Conservation (phyloP, 2,113 vertebrate species). For the Petrocephalus microphthalmus region DNA sequence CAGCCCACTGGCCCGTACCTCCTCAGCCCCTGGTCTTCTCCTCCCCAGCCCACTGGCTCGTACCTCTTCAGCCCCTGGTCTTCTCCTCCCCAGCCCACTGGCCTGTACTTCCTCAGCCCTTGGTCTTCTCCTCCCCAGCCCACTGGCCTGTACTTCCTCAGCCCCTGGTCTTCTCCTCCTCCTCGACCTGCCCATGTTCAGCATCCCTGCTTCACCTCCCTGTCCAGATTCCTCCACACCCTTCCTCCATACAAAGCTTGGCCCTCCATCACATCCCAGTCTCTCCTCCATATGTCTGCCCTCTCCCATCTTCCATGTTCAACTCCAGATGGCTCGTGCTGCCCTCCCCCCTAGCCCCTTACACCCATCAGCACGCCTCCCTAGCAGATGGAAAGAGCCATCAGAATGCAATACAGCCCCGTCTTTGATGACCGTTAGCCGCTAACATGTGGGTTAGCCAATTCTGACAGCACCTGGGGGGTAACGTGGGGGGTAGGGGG, state of each 20-base stretch:
- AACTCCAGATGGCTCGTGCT: neutral
- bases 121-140: no score
- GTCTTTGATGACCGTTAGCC: neutral
- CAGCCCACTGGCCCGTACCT: neutral
- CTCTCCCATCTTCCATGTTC: neutral
- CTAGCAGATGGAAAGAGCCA: neutral
- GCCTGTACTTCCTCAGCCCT: no score
- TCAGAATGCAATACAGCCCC: neutral
- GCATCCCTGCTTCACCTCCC: neutral
- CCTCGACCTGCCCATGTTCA: neutral
- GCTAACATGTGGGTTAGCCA: neutral
- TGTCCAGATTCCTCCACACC: neutral
- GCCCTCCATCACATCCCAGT: neutral
- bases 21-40: neutral
- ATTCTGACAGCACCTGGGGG: neutral
- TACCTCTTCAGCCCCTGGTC: no score
- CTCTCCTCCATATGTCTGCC: neutral
- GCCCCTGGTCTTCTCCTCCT: no score
- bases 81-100: no score
- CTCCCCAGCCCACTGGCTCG: neutral
- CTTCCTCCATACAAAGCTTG: neutral
- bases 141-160: no score
- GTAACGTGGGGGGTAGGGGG: neutral
- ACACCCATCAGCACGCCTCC: neutral
- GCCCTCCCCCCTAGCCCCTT: neutral